Percentiles rank a stretch among this genome's conserved stretches.
Evolutionary conservation across 2,113 vertebrate species (phyloP).

Genomic region (Seriola dumerili): DNA sequence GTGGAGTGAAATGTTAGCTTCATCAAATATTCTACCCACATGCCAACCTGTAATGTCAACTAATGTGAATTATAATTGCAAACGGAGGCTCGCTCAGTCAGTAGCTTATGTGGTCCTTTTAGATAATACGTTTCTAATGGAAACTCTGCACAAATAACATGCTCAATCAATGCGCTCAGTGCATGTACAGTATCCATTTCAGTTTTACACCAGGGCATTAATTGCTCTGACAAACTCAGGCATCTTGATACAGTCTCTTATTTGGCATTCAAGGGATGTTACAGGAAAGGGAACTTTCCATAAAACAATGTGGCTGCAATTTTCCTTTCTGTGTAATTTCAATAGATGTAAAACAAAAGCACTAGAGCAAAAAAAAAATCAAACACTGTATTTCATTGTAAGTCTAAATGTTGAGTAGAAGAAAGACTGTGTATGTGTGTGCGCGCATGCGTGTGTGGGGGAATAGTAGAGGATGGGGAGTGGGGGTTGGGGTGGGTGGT

Average conservation of each 20-base stretch:
- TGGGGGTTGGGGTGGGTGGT: constrained; percentile 10
- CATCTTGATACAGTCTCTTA: background rate
- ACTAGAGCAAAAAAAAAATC: background rate
- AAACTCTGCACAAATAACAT: constrained; percentile 12
- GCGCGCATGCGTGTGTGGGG: constrained; percentile 14
- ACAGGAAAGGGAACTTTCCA: constrained; percentile 2
- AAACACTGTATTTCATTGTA: background rate
- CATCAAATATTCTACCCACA: constrained; percentile 12
- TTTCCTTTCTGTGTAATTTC: constrained; percentile 15
- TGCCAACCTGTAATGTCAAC: constrained; percentile 2
- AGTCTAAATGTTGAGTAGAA: constrained; percentile 20
- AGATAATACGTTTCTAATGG: background rate
- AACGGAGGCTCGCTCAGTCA: background rate
- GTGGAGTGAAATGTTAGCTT: background rate
- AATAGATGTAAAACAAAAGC: constrained; percentile 42
- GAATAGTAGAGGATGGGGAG: constrained; percentile 28
- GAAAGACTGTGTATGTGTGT: background rate
- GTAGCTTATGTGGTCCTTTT: background rate
- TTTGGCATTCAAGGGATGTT: constrained; percentile 20
- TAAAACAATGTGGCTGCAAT: constrained; percentile 14
- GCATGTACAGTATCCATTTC: constrained; percentile 11
- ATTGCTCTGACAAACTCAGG: constrained; percentile 6
- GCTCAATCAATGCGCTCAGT: background rate
- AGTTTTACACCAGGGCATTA: constrained; percentile 7
- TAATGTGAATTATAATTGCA: constrained; percentile 37